These are phyloP conservation scores for Amphilophus citrinellus DNA, from an alignment of 2,113 vertebrate species.

Conservation along the genomic window DNA sequence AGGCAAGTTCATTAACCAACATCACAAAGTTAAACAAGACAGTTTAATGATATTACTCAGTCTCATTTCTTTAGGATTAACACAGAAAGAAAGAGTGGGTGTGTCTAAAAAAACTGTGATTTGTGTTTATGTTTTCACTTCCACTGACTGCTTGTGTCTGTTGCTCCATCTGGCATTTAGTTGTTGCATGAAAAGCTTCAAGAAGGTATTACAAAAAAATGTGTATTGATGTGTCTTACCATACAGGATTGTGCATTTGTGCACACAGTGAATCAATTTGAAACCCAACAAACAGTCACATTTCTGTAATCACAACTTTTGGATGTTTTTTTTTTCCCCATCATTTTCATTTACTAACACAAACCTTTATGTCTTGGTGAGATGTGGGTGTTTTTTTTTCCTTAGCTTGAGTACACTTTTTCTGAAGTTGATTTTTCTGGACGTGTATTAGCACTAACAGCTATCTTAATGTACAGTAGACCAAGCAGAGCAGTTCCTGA, in stretches of 20 bases:
- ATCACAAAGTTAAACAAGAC: not conserved
- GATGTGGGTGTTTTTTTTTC: too few relatives aligned
- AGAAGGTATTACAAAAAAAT: not conserved
- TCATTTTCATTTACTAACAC: not conserved
- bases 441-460: slow-evolving; percentile 15
- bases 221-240: not conserved
- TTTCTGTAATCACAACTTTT: not conserved
- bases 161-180: not conserved
- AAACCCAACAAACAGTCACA: not conserved
- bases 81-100: not conserved
- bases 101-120: slow-evolving; percentile 1
- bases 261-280: not conserved
- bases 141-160: not conserved
- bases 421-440: not conserved
- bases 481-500: slow-evolving; percentile 45
- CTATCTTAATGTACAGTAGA: slow-evolving; percentile 30
- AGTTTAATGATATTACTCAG: not conserved
- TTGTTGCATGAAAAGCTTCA: not conserved
- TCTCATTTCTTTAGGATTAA: not conserved
- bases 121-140: slow-evolving; percentile 7
- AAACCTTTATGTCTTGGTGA: not conserved
- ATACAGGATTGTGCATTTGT: not conserved
- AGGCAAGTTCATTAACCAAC: not conserved
- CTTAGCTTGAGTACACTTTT: slow-evolving; percentile 4
- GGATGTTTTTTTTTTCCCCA: not conserved